Conservation (phyloP, 2,888 invertebrate genomes). For the Noctua janthe region DNA sequence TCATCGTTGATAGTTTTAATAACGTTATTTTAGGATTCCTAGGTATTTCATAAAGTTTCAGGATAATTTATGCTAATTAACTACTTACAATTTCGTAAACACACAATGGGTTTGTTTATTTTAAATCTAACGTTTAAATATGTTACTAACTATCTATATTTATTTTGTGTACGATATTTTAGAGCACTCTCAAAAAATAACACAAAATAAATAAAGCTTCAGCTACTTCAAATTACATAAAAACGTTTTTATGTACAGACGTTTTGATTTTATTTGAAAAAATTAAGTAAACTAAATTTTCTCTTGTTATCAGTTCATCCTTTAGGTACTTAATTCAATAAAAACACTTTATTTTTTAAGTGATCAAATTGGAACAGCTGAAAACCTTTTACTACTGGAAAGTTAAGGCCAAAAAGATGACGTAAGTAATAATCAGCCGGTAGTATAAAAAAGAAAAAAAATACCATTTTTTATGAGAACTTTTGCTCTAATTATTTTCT, state of each 20-base stretch:
- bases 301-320: neutral
- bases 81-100: neutral
- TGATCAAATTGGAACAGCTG: too few relatives aligned
- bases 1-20: neutral
- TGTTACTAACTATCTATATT: neutral
- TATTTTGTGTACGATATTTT: neutral
- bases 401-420: too few relatives aligned
- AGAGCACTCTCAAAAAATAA: neutral
- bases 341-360: neutral
- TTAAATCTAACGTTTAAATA: neutral
- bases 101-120: neutral
- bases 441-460: too few relatives aligned
- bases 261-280: too few relatives aligned
- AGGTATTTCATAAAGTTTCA: neutral
- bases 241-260: neutral
- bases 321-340: neutral
- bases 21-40: neutral
- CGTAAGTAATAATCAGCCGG: too few relatives aligned
- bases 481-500: too few relatives aligned
- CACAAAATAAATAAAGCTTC: neutral
- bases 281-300: constrained; percentile 14
- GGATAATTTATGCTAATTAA: constrained; percentile 18
- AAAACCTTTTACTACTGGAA: too few relatives aligned
- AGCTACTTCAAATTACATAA: constrained; percentile 12
- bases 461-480: too few relatives aligned